Conservation (phyloP, 2,888 invertebrate species). For the Drosophila vallismaia region DNA sequence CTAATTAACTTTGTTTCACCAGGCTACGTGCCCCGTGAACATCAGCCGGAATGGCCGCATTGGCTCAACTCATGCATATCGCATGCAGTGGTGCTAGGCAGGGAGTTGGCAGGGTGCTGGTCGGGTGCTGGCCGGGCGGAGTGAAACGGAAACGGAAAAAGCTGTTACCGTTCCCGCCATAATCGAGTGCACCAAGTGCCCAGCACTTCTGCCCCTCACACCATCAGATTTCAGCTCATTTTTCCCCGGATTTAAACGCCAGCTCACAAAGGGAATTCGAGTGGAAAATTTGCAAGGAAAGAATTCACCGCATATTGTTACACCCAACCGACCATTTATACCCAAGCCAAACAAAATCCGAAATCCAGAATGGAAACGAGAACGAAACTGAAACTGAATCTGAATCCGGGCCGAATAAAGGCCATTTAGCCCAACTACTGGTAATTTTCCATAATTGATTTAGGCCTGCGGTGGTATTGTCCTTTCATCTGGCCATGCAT, state of each 20-base stretch:
- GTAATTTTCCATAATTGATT: slow-evolving; percentile 73
- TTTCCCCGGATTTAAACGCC: slow-evolving; percentile 45
- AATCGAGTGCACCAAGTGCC: slow-evolving; percentile 69
- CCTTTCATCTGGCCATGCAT: slow-evolving; percentile 29
- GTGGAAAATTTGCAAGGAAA: slow-evolving; percentile 66
- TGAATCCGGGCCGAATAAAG: slow-evolving; percentile 19
- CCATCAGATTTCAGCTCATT: slow-evolving; percentile 55
- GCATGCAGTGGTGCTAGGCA: slow-evolving; percentile 17
- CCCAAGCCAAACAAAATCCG: slow-evolving; percentile 8
- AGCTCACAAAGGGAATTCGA: slow-evolving; percentile 56
- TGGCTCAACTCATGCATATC: slow-evolving; percentile 49
- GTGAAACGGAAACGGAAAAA: slow-evolving; percentile 50
- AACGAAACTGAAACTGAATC: slow-evolving; percentile 8
- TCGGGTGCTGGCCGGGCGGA: not conserved
- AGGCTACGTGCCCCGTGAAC: slow-evolving; percentile 63
- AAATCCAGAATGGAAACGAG: slow-evolving; percentile 7
- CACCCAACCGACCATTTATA: slow-evolving; percentile 7
- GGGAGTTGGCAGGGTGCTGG: not conserved
- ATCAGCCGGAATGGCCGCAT: slow-evolving; percentile 43
- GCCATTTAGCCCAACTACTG: slow-evolving; percentile 60
- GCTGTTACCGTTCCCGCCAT: slow-evolving; percentile 37
- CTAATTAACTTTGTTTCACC: slow-evolving; percentile 76
- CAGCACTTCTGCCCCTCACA: not conserved
- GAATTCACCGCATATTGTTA: slow-evolving; percentile 46
- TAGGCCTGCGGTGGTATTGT: slow-evolving; percentile 34